Evolutionary conservation across 2,888 invertebrate species (phyloP), one percentile per base, ranked within the genome.

Genomic region (Cantharis rustica): DNA sequence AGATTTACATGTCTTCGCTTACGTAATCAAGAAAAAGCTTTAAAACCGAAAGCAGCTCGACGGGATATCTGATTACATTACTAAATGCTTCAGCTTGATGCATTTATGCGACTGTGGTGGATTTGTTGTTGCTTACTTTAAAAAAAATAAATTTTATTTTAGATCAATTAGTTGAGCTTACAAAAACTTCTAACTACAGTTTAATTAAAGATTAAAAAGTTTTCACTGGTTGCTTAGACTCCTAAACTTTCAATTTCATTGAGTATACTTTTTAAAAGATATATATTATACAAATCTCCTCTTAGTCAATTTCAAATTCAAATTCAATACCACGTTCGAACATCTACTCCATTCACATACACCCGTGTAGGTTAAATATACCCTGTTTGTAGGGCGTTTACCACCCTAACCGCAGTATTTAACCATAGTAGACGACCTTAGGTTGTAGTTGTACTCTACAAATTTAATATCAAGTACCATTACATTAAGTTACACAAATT

Each of bases 381-480:
- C 71, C 61, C 17, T 66, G 66, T 69, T 74, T 69, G 69, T 61
- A 47, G 66, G 61, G 16, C 74, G 66, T 66, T 75, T 64, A 71
- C 69, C 66, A 66, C 74, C 66, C 16, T 75, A 69, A 64, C 74
- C 74, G 61, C 74, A 70, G 61, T 66, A 47, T 69, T 17, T 9
- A 69, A 62, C 63, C 69, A 73, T 69, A 73, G 62, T 69, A 69
- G 73, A 69, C 73, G 68, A 75, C 27, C 72, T 16, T 66, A 66
- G 64, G 64, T 23, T 66, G 20, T 66, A 66, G n/a, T 66, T 66
- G 20, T 66, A 66, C n/a, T 13, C 64, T 66, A 66, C n/a, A 66
- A 66, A 23, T 66, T 66, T 61, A 70, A 70, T 61, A 31, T 61
- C 17, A 70, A 71, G 15, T 20, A 23, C 23, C 26, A 62, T 63